phyloP scores from a whole-genome alignment of 2,797 vertebrate genomes.

The Heliangelus exortis region DNA sequence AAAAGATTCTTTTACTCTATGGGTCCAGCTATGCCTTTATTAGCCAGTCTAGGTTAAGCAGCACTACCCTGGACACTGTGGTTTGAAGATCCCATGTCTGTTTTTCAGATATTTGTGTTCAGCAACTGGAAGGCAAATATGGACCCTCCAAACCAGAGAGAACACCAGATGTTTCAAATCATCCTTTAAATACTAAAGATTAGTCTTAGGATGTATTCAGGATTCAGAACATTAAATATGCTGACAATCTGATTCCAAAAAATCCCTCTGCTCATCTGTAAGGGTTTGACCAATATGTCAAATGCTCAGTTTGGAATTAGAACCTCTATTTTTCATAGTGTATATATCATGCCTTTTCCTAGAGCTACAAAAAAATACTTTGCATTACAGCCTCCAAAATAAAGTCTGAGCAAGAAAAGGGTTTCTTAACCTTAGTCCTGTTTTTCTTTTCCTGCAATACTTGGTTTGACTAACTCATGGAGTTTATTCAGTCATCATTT shows the following conservation, averaged over 20 bases:
- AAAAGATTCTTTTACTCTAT: background rate
- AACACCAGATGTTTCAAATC: slow-evolving; percentile 31
- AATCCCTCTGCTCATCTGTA: background rate
- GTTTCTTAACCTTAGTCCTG: background rate
- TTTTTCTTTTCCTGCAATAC: background rate
- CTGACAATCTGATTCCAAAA: slow-evolving; percentile 24
- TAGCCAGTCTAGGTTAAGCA: background rate
- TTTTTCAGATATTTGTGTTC: background rate
- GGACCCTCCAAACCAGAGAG: background rate
- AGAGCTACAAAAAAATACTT: background rate
- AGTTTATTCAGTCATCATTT: slow-evolving; percentile 42
- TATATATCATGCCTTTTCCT: background rate
- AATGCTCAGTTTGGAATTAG: background rate
- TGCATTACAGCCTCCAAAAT: background rate
- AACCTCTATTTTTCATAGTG: background rate
- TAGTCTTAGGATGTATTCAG: background rate
- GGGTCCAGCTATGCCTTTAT: background rate
- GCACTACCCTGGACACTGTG: background rate
- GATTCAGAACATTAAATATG: slow-evolving; percentile 8
- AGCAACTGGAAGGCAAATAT: background rate
- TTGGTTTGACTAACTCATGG: background rate
- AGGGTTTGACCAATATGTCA: background rate
- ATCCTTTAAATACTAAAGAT: background rate
- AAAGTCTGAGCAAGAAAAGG: background rate
- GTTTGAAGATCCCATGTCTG: background rate